These are phyloP conservation scores for Melinaea menophilus DNA, from an alignment of 2,888 invertebrate genomes.

Conservation along the genomic window DNA sequence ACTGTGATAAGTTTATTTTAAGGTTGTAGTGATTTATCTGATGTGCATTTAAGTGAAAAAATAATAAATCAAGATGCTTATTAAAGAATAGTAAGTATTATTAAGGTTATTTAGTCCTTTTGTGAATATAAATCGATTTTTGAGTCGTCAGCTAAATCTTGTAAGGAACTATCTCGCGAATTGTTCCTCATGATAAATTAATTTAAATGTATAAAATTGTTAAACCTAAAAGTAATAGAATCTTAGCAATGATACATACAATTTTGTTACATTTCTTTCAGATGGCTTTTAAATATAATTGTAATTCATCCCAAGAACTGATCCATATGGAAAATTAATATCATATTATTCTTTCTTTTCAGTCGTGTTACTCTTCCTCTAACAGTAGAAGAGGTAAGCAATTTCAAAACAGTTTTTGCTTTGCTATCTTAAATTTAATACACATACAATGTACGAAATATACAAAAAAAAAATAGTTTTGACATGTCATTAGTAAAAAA, in stretches of 20 bases:
- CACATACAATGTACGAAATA: background rate
- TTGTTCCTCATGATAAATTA: constrained; percentile 20
- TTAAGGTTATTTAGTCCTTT: constrained; percentile 61
- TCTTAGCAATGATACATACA: constrained; percentile 61
- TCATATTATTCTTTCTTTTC: constrained; percentile 65
- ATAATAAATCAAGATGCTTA: constrained; percentile 79
- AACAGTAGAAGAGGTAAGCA: constrained; percentile 96
- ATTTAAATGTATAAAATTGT: constrained; percentile 4
- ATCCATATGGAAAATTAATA: constrained; percentile 22
- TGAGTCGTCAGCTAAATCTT: constrained; percentile 39
- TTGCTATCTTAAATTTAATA: background rate
- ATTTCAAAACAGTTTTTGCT: background rate
- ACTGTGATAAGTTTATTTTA: constrained; percentile 71
- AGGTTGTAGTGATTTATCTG: constrained; percentile 75
- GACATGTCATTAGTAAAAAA: background rate
- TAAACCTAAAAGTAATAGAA: background rate
- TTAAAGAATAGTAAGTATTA: constrained; percentile 84
- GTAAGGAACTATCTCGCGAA: constrained; percentile 9
- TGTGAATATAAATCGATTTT: constrained; percentile 71
- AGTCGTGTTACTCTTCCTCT: constrained; percentile 97
- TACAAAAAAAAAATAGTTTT: background rate
- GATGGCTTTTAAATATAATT: constrained; percentile 40
- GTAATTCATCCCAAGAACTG: constrained; percentile 4
- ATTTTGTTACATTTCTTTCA: constrained; percentile 57
- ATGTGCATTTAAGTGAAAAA: constrained; percentile 72